phyloP scores from a whole-genome alignment of 1,140 invertebrate genomes.

The Contarinia nasturtii region DNA sequence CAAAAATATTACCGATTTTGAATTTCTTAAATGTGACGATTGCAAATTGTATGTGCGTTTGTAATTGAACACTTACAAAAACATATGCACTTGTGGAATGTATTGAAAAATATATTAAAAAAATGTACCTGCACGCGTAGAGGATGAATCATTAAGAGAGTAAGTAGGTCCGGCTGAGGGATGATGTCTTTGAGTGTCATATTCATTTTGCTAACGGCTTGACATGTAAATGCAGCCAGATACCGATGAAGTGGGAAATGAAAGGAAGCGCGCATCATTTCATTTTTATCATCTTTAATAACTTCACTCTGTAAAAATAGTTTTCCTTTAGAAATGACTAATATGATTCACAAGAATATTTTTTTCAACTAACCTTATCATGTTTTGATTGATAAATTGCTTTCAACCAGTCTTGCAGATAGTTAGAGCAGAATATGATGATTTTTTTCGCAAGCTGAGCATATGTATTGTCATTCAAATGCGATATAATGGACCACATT shows the following conservation, averaged over 20 bases:
- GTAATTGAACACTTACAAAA: neutral
- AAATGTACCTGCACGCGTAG: slow-evolving; percentile 75
- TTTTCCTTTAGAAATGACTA: neutral
- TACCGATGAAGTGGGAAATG: slow-evolving; percentile 91
- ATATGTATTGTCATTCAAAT: slow-evolving; percentile 55
- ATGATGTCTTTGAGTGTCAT: slow-evolving; percentile 55
- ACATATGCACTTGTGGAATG: neutral
- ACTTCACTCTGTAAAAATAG: neutral
- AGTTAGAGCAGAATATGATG: slow-evolving; percentile 48
- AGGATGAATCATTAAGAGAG: slow-evolving; percentile 73
- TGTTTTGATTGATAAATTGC: slow-evolving; percentile 49
- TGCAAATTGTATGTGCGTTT: too few species aligned
- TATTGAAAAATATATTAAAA: neutral
- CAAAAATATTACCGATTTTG: too few species aligned
- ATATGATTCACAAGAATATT: neutral
- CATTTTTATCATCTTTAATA: slow-evolving; percentile 29
- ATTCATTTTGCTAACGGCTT: slow-evolving; percentile 67
- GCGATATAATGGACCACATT: slow-evolving; percentile 88
- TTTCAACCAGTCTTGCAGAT: slow-evolving; percentile 71
- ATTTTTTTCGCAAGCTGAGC: slow-evolving; percentile 53
- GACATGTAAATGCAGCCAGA: slow-evolving; percentile 78
- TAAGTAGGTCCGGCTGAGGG: slow-evolving; percentile 56
- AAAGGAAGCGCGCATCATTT: slow-evolving; percentile 77
- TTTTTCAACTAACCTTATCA: slow-evolving; percentile 23
- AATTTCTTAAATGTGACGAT: too few species aligned